Conservation (phyloP, 2,113 vertebrate species). For the Trochalopteron elliotii region DNA sequence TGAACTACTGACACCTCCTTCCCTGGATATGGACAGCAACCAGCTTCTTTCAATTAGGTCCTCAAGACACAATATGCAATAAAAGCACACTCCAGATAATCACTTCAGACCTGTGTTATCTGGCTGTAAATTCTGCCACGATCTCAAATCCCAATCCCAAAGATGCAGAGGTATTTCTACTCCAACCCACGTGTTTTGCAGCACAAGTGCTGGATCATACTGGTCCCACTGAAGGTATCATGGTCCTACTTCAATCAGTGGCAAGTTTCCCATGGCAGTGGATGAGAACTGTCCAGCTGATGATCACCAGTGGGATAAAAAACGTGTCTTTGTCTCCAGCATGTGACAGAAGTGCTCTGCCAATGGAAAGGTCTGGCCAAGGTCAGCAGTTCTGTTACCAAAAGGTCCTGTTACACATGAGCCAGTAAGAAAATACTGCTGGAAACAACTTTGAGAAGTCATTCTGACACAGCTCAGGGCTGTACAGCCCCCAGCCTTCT, state of each 20-base stretch:
- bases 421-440: background rate
- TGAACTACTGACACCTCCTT: background rate
- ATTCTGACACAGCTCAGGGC: background rate
- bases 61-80: background rate
- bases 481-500: background rate
- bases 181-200: background rate
- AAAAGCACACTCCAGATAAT: background rate
- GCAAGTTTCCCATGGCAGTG: background rate
- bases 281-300: background rate
- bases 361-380: background rate
- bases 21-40: background rate
- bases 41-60: background rate
- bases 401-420: background rate
- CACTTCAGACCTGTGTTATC: background rate
- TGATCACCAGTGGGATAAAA: background rate
- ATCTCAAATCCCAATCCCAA: background rate
- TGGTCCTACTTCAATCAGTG: background rate
- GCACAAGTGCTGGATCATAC: background rate
- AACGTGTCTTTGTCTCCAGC: background rate
- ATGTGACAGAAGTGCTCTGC: background rate
- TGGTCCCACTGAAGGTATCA: background rate
- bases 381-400: background rate
- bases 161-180: background rate
- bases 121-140: background rate
- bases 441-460: background rate